Base-by-base conservation (phyloP, 1,140 invertebrate species). In the Hyphantria cunea region DNA sequence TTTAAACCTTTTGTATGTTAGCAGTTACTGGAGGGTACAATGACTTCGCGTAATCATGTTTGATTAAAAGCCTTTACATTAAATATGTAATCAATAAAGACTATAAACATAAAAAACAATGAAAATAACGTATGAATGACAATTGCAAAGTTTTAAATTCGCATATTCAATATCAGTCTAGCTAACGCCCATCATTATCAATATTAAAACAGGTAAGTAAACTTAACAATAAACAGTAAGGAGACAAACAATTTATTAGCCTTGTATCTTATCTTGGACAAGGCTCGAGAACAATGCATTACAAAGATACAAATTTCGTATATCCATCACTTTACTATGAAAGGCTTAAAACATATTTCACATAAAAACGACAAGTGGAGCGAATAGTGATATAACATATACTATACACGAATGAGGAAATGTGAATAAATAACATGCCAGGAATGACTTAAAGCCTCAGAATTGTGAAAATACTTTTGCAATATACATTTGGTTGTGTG, bases 221-320 rank as follows among this genome's bases (percentile, higher is more conserved):
- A 25, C 17, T 1, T 3, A 25, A 25, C 17, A 25, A 25, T 25
- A 25, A 25, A 25, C 1, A 5, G 37, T 39, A 39, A 25, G 33
- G 9, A 59, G 45, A 59, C 55, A n/a, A 50, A 44, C 34, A 59
- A 63, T 65, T 66, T 53, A 65, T 62, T n/a, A 48, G 9, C 41
- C 60, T 47, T 55, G 76, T 80, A 82, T 84, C 79, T 84, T 80
- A 84, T 82, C 80, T 66, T 66, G 34, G 48, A 50, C 71, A 80
- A 79, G 74, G 76, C 58, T 76, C 41, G 55, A 58, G 72, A 66
- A 84, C 78, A 84, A 82, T 82, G 71, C 70, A 80, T 76, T 72
- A 76, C 70, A 68, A 44, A 61, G 60, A 66, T 66, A 68, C 58
- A 58, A 68, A 72, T 70, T 79, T 72, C 71, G 69, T 45, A 45